Conservation (phyloP, 2,888 invertebrate species). For the Horisme vitalbata region DNA sequence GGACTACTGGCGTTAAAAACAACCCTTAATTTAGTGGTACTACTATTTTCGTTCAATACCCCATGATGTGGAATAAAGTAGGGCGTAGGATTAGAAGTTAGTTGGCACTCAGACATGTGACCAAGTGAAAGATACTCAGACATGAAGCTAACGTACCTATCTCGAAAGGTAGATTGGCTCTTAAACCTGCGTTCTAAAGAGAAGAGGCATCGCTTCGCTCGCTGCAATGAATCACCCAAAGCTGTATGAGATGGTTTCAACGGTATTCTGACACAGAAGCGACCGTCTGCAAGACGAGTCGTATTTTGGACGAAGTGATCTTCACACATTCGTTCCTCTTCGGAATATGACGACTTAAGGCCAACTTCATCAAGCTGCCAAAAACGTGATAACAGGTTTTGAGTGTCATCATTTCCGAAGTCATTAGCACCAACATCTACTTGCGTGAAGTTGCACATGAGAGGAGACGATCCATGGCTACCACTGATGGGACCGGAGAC, state of each 20-base stretch:
- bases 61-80: slow-evolving; percentile 24
- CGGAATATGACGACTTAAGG: slow-evolving; percentile 6
- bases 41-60: slow-evolving; percentile 20
- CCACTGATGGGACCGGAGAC: slow-evolving; percentile 20
- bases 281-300: slow-evolving; percentile 32
- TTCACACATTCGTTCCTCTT: slow-evolving; percentile 34
- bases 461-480: slow-evolving; percentile 4
- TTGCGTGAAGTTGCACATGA: slow-evolving; percentile 16
- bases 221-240: slow-evolving; percentile 32
- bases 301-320: slow-evolving; percentile 36
- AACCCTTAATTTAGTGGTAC: slow-evolving; percentile 26
- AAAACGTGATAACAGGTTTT: slow-evolving; percentile 16
- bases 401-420: slow-evolving; percentile 2
- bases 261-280: slow-evolving; percentile 35
- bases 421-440: slow-evolving; percentile 4
- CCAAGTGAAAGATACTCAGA: slow-evolving; percentile 30
- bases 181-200: slow-evolving; percentile 5
- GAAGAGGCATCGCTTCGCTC: slow-evolving; percentile 26
- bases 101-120: slow-evolving; percentile 30
- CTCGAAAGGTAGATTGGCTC: not conserved
- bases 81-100: not conserved
- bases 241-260: slow-evolving; percentile 23
- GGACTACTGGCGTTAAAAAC: slow-evolving; percentile 25
- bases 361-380: slow-evolving; percentile 30
- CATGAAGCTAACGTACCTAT: slow-evolving; percentile 33